These are phyloP conservation scores for Isurus oxyrinchus DNA, from an alignment of 2,113 vertebrate genomes.

Conservation along the genomic window DNA sequence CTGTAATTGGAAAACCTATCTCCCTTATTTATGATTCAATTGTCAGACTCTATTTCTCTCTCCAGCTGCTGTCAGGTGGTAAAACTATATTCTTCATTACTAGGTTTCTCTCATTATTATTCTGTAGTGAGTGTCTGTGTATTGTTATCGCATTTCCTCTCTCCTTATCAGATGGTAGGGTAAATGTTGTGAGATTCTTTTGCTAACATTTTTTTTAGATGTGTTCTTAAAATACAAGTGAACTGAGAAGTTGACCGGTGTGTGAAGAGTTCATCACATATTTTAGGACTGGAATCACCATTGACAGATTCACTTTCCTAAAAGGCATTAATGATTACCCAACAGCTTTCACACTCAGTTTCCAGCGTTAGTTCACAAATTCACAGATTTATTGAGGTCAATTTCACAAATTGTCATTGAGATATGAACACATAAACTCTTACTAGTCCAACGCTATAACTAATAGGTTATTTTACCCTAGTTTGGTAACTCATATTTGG, in stretches of 20 bases:
- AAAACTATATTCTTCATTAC: not conserved
- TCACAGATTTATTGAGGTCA: not conserved
- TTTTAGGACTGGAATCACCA: not conserved
- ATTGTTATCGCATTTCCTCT: not conserved
- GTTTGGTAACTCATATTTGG: not conserved
- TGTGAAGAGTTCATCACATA: not conserved
- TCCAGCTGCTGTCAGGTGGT: not conserved
- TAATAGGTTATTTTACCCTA: not conserved
- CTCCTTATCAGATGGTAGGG: not conserved
- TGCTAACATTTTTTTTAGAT: not conserved
- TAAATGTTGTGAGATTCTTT: not conserved
- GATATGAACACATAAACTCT: not conserved
- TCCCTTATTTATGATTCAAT: not conserved
- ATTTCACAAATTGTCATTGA: not conserved
- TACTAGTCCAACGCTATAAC: not conserved
- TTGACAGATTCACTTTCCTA: not conserved
- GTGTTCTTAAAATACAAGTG: not conserved
- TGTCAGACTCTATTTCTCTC: not conserved
- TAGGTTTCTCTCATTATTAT: not conserved
- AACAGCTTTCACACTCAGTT: not conserved
- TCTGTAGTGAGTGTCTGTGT: not conserved
- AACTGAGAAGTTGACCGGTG: not conserved
- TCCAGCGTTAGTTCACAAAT: not conserved
- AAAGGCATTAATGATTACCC: not conserved
- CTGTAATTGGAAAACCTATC: conserved; percentile 5